These are phyloP conservation scores for Osmerus eperlanus DNA, from an alignment of 2,113 vertebrate species.

Conservation along the genomic window DNA sequence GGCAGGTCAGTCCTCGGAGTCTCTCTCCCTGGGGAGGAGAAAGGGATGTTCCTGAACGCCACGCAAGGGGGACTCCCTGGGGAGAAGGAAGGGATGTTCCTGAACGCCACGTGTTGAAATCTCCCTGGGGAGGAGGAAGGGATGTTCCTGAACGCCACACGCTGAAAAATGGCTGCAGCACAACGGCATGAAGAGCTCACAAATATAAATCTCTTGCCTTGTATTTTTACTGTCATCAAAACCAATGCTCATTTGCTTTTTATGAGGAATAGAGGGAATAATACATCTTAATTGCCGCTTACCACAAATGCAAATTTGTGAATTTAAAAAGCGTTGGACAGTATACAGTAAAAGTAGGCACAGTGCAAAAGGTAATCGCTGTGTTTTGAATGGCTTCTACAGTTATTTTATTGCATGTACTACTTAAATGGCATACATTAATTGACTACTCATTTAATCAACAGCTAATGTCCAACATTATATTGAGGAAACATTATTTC, in stretches of 20 bases:
- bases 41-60: conserved; percentile 8
- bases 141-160: conserved; percentile 13
- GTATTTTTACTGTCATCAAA: conserved; percentile 73
- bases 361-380: conserved; percentile 10
- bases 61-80: conserved; percentile 39
- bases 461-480: not conserved
- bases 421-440: conserved; percentile 7
- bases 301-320: conserved; percentile 67
- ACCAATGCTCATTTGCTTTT: conserved; percentile 74
- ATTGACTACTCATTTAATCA: not conserved
- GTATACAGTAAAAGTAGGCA: conserved; percentile 45
- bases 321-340: conserved; percentile 48
- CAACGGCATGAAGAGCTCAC: conserved; percentile 69
- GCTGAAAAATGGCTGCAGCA: conserved; percentile 65
- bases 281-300: conserved; percentile 69
- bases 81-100: no score
- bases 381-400: conserved; percentile 37
- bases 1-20: conserved; percentile 6
- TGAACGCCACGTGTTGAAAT: no score
- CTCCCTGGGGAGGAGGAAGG: conserved; percentile 1
- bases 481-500: not conserved
- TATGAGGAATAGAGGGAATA: conserved; percentile 69
- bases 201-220: conserved; percentile 71
- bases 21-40: not conserved
- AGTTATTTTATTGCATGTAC: conserved; percentile 21